phyloP scores from a whole-genome alignment of 2,797 vertebrate genomes.

The Lagothrix lagotricha region DNA sequence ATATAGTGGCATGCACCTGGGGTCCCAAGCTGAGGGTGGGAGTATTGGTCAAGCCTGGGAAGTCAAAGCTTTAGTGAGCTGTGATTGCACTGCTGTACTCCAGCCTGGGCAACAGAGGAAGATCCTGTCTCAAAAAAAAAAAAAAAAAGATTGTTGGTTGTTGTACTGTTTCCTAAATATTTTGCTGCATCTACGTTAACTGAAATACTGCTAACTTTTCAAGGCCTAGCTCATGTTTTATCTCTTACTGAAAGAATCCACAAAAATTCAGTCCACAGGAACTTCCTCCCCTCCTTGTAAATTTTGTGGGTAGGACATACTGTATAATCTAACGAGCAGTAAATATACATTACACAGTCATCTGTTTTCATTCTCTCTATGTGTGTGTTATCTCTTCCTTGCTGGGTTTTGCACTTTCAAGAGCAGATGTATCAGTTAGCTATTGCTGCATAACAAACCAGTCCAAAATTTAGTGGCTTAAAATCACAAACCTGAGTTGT shows the following conservation, averaged over 20 bases:
- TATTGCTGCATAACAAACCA: not conserved
- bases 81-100: not conserved
- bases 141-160: no score
- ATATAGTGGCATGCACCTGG: not conserved
- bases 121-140: not conserved
- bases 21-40: not conserved
- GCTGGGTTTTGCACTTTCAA: not conserved
- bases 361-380: not conserved
- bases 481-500: not conserved
- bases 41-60: not conserved
- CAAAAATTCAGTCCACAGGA: not conserved
- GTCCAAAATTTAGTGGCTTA: not conserved
- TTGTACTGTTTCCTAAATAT: not conserved
- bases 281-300: not conserved
- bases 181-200: not conserved
- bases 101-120: not conserved
- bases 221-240: not conserved
- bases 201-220: not conserved
- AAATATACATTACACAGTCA: not conserved
- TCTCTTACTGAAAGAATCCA: not conserved
- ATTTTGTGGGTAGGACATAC: not conserved
- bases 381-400: not conserved
- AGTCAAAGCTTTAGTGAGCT: not conserved
- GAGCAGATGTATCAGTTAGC: not conserved
- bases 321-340: not conserved